Evolutionary conservation across 2,888 invertebrate species (phyloP).

Genomic region (Ypsolopha sequella): DNA sequence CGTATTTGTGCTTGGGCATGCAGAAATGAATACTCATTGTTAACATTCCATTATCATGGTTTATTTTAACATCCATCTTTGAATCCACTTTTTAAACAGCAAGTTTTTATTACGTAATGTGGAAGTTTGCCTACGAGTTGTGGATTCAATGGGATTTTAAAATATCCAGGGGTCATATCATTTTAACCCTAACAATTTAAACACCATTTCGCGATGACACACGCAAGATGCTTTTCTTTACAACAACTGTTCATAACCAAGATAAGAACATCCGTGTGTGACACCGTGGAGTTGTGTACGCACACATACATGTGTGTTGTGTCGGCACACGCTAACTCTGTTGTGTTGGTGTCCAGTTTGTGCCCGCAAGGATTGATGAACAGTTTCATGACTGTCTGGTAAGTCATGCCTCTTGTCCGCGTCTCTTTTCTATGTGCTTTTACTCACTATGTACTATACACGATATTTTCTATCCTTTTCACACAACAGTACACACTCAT

Average conservation of each 20-base stretch:
- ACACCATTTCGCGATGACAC: background rate
- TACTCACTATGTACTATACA: background rate
- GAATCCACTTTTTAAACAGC: conserved; percentile 3
- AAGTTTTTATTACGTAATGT: background rate
- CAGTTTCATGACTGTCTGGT: conserved; percentile 91
- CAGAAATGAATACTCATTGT: conserved; percentile 59
- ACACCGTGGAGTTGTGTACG: background rate
- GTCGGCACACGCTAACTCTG: conserved; percentile 41
- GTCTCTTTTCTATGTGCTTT: background rate
- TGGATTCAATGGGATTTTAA: conserved; percentile 16
- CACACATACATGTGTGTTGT: conserved; percentile 30
- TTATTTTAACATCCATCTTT: conserved; percentile 23
- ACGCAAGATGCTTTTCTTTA: too few relatives aligned
- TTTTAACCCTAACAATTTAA: conserved; percentile 41
- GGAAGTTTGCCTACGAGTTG: background rate
- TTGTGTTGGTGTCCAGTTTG: conserved; percentile 80
- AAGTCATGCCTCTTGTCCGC: conserved; percentile 56
- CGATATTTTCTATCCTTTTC: too few relatives aligned
- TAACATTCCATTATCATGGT: conserved; percentile 36
- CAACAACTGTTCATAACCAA: too few relatives aligned
- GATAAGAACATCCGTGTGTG: background rate
- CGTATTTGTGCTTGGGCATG: conserved; percentile 66
- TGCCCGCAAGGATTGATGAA: conserved; percentile 90
- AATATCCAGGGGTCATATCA: conserved; percentile 39
- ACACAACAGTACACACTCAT: too few relatives aligned